Percentiles rank a stretch among this genome's conserved stretches.
phyloP scores from a whole-genome alignment of 2,888 invertebrate species.

The Gandaritis pyraliata region DNA sequence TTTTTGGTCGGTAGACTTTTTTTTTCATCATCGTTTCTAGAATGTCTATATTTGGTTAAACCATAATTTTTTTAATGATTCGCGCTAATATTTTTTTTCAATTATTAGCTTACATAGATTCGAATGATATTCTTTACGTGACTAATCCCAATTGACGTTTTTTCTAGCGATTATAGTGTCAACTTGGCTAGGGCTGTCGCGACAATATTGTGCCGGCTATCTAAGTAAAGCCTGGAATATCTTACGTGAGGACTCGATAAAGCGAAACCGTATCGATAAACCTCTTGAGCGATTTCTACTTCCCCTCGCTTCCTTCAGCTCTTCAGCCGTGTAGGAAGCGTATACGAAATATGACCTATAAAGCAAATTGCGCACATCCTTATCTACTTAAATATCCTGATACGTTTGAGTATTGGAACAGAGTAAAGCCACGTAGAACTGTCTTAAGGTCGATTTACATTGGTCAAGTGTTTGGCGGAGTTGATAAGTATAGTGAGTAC shows the following conservation, averaged over 20 bases:
- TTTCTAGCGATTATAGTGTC: too few species aligned
- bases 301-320: slow-evolving; percentile 19
- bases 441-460: background rate
- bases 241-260: slow-evolving; percentile 39
- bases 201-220: slow-evolving; percentile 15
- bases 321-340: slow-evolving; percentile 11
- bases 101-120: too few species aligned
- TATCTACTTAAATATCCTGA: slow-evolving; percentile 33
- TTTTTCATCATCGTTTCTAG: too few species aligned
- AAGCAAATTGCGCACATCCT: slow-evolving; percentile 42
- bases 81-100: too few species aligned
- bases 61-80: too few species aligned
- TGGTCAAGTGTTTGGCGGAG: too few species aligned
- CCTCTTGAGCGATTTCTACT: slow-evolving; percentile 20
- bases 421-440: slow-evolving; percentile 6
- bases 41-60: too few species aligned
- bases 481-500: too few species aligned
- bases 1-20: too few species aligned
- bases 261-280: slow-evolving; percentile 36
- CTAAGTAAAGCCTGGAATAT: slow-evolving; percentile 7
- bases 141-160: too few species aligned
- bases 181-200: background rate
- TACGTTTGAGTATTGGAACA: background rate
- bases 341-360: slow-evolving; percentile 35
- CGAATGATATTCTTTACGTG: too few species aligned